Evolutionary conservation across 2,888 invertebrate genomes (phyloP), one percentile per base, ranked within the genome.

Genomic region (Drosophila anomalipes): DNA sequence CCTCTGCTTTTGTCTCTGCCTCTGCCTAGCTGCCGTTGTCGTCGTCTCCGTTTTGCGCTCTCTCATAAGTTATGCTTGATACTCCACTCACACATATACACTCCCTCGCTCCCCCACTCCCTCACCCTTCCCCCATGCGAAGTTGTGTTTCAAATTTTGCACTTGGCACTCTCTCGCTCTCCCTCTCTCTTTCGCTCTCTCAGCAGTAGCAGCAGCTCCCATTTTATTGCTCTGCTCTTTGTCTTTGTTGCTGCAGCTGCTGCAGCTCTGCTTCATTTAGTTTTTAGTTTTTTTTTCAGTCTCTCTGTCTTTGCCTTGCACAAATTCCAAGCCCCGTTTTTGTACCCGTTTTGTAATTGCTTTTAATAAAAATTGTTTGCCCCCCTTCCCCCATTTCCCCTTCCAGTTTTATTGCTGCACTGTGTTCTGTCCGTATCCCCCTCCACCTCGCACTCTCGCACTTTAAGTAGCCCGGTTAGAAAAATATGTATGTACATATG

Each of bases 81-180:
- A 81, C 81, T 75, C 74, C 70, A 66, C 66, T 52, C 70, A 22
- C 35, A 59, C 52, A 62, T 26, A 44, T 32, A 41, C n/a, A 39
- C 22, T 52, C 54, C 68, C 67, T 66, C 56, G 52, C 62, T 58
- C 41, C 64, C 47, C 28, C 60, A 54, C 62, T 53, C 44, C 64
- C 52, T 33, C 52, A 57, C 59, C 49, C 69, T 57, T 52, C 62
- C 61, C 61, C 61, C 86, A 82, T 82, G 56, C 62, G 53, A 85
- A 86, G 86, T 90, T 90, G 88, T 85, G 85, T 82, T 85, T 85
- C 77, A 89, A 90, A 83, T 81, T 89, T 86, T 89, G 86, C 86
- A 86, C 86, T 86, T 86, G 86, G 83, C 83, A 74, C 87, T 89
- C 81, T 58, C 58, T 10, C 22, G 39, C 22, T 58, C 59, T 64